phyloP scores from a whole-genome alignment of 2,113 vertebrate species.

The Carassius gibelio region DNA sequence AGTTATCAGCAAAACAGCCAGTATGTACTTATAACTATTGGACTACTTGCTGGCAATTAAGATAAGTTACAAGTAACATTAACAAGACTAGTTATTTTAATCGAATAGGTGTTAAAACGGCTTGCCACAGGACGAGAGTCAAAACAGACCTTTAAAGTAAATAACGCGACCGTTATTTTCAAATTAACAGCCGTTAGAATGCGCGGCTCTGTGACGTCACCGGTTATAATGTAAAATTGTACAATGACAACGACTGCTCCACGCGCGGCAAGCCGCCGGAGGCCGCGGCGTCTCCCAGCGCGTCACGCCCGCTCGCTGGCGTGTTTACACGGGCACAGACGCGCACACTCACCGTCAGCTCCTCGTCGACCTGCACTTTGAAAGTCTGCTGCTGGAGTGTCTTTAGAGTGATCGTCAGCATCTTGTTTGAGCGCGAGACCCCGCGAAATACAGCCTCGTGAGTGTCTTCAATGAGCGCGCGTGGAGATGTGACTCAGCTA shows the following conservation, averaged over 20 bases:
- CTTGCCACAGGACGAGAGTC: constrained; percentile 7
- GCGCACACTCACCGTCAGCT: constrained; percentile 74
- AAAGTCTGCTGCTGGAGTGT: constrained; percentile 81
- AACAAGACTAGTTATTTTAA: not conserved
- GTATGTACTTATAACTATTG: not conserved
- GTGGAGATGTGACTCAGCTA: constrained; percentile 78
- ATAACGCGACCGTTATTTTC: constrained; percentile 15
- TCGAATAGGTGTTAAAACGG: not conserved
- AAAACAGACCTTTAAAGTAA: constrained; percentile 5
- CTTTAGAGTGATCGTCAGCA: constrained; percentile 78
- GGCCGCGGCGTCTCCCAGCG: constrained; percentile 54
- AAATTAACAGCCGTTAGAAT: constrained; percentile 7
- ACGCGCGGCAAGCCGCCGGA: constrained; percentile 19
- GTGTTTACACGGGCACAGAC: constrained; percentile 65
- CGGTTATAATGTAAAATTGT: not conserved
- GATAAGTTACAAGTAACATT: not conserved
- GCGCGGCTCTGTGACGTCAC: constrained; percentile 2
- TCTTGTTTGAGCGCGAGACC: constrained; percentile 55
- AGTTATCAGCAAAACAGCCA: not conserved
- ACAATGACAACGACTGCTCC: not conserved
- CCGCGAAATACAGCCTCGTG: not conserved
- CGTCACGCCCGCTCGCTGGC: constrained; percentile 54
- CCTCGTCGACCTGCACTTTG: constrained; percentile 73
- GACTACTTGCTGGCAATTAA: not conserved
- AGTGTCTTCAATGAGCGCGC: constrained; percentile 50